Base-by-base conservation (phyloP, 1,140 invertebrate species). In the Heliothis virescens region DNA sequence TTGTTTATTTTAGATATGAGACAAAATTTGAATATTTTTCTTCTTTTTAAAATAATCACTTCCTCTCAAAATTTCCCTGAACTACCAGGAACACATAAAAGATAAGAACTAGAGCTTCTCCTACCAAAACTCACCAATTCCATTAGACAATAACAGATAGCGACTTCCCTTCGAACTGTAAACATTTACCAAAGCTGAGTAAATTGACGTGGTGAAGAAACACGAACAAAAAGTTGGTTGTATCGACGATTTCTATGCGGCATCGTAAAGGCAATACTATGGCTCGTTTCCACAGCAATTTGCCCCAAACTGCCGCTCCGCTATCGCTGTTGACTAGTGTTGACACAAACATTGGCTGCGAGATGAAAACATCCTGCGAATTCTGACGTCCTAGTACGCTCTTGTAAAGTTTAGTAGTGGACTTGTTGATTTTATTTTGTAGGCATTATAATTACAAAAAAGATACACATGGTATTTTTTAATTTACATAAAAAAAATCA, bases 251-350 rank as follows among this genome's bases (percentile, higher is more conserved):
- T 69, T 63, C 57, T 47, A 10, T 34, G 74, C 53, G 74, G 48
- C 26, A 60, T 76, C 74, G 74, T 76, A 76, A 65, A 76, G 74
- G 74, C 65, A 76, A 76, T 47, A 75, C 57, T 63, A 60, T 52
- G 26, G 55, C 34, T 60, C 57, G 57, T 75, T 50, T 41, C 29
- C 57, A 48, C 26, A 34, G 74, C 48, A 52, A 21, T 53, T 63
- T 76, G 26, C 47, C 41, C 59, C 55, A 47, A 55, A 72, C 69
- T 72, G 52, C 69, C 48, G 48, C 29, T 52, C 41, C 62, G 62
- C 71, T 85, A 87, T 87, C 86, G 79, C 26, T n/a, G n/a, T n/a
- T n/a, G n/a, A n/a, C n/a, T n/a, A n/a, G n/a, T 89, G 86, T 87
- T 89, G 87, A 89, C 84, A 83, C 80, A 90, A 88, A 81, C 84